A percentile compares a stretch with the other conserved stretches of the same genome.
These are phyloP conservation scores for Psilopsiagon aurifrons DNA, from an alignment of 2,113 vertebrate species.

Conservation along the genomic window DNA sequence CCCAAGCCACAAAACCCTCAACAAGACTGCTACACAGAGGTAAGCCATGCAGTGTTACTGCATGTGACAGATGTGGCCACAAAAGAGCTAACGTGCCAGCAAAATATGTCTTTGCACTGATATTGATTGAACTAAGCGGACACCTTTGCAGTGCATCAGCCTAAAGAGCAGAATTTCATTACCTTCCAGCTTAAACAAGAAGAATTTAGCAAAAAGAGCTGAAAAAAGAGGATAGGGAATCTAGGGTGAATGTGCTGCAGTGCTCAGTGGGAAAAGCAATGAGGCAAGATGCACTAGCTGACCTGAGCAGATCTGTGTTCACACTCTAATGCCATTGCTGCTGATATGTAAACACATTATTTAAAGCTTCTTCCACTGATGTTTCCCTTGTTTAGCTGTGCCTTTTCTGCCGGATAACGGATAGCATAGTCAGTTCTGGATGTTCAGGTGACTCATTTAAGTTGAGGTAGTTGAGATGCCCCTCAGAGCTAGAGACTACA, in stretches of 20 bases:
- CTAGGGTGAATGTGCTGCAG: not conserved
- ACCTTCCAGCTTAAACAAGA: not conserved
- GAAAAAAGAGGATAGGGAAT: not conserved
- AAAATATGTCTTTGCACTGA: not conserved
- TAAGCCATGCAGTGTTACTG: not conserved
- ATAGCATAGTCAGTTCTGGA: not conserved
- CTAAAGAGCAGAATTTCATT: not conserved
- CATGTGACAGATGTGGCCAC: not conserved
- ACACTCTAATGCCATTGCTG: not conserved
- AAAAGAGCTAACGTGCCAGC: not conserved
- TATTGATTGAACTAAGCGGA: not conserved
- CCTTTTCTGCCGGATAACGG: not conserved
- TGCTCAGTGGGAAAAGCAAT: not conserved
- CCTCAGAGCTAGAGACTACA: not conserved
- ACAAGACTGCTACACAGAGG: not conserved
- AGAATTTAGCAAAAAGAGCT: not conserved
- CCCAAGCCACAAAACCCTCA: not conserved
- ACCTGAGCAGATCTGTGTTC: not conserved
- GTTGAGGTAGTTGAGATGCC: not conserved
- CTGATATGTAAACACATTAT: not conserved
- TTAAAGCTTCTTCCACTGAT: not conserved
- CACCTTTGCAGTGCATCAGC: not conserved
- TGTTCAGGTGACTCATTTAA: not conserved
- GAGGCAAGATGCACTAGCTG: not conserved
- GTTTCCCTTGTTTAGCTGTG: not conserved